Percentiles rank a stretch among this genome's conserved stretches.
phyloP scores from a whole-genome alignment of 2,113 vertebrate genomes.

The Tylochromis polylepis region DNA sequence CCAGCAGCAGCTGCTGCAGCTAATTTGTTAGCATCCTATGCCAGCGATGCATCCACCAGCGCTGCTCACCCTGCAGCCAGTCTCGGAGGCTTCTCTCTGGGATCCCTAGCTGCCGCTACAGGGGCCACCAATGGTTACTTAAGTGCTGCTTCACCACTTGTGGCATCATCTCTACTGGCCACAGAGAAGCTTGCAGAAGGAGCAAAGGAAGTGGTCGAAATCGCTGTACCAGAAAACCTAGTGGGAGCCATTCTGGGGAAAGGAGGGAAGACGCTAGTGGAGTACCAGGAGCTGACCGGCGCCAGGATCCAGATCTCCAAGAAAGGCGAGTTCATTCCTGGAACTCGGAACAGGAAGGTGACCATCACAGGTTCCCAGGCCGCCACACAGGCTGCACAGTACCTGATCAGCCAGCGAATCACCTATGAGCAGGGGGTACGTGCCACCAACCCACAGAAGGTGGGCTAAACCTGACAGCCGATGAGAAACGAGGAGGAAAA shows the following conservation, averaged over 20 bases:
- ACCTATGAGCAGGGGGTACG: conserved; percentile 94
- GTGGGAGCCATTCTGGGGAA: conserved; percentile 93
- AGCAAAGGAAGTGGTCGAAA: conserved; percentile 91
- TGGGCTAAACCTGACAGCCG: conserved; percentile 78
- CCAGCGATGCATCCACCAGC: conserved; percentile 80
- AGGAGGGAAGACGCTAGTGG: conserved; percentile 92
- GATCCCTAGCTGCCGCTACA: conserved; percentile 81
- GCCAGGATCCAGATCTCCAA: conserved; percentile 95
- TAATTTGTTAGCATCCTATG: conserved; percentile 87
- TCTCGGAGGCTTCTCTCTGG: conserved; percentile 82
- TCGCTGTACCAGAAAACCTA: conserved; percentile 91
- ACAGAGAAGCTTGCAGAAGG: conserved; percentile 86
- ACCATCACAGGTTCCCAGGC: conserved; percentile 93
- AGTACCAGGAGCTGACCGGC: conserved; percentile 94
- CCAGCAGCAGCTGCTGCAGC: conserved; percentile 85
- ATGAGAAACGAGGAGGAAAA: conserved; percentile 63
- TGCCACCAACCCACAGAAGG: conserved; percentile 93
- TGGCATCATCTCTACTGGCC: conserved; percentile 83
- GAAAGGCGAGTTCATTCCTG: conserved; percentile 93
- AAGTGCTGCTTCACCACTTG: conserved; percentile 82
- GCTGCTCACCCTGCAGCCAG: conserved; percentile 71
- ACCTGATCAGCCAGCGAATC: conserved; percentile 95
- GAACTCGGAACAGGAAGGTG: conserved; percentile 93
- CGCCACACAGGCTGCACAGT: conserved; percentile 91
- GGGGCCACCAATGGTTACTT: conserved; percentile 86